Evolutionary conservation across 2,113 vertebrate genomes (phyloP).

Genomic region (Entosphenus tridentatus): DNA sequence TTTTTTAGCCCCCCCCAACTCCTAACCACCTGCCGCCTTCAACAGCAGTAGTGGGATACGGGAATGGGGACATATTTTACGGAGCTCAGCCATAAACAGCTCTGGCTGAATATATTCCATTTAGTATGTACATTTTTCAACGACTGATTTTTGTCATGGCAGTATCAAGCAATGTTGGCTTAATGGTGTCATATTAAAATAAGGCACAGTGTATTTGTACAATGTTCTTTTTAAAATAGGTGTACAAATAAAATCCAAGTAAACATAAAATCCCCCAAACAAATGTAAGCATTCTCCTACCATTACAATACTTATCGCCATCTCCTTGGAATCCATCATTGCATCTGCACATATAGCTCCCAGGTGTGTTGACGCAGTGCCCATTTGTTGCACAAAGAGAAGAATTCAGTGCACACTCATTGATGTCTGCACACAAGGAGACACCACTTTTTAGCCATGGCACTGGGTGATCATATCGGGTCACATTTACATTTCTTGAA

Average conservation of each 20-base stretch:
- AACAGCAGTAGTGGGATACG: no score
- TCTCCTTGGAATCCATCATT: conserved; percentile 3
- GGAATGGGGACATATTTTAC: no score
- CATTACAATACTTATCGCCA: background rate
- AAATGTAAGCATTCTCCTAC: conserved; percentile 2
- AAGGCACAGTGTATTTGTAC: background rate
- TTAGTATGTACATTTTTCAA: background rate
- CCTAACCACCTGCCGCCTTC: no score
- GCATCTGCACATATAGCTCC: conserved; percentile 5
- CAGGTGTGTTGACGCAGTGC: background rate
- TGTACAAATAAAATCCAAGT: no score
- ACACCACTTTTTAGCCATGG: no score
- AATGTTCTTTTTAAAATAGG: background rate
- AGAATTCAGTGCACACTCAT: conserved; percentile 2
- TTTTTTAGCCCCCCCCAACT: no score
- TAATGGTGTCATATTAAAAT: background rate
- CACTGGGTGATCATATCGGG: no score
- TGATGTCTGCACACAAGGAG: conserved; percentile 7
- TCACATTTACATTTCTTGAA: no score
- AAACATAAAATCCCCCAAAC: background rate
- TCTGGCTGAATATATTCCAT: no score
- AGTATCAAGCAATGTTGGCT: background rate
- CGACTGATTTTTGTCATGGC: background rate
- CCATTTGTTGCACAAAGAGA: conserved; percentile 7
- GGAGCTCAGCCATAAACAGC: no score